A percentile compares a stretch with the other conserved stretches of the same genome.
Evolutionary conservation across 1,140 invertebrate species (phyloP).

Genomic region (Sipha flava): DNA sequence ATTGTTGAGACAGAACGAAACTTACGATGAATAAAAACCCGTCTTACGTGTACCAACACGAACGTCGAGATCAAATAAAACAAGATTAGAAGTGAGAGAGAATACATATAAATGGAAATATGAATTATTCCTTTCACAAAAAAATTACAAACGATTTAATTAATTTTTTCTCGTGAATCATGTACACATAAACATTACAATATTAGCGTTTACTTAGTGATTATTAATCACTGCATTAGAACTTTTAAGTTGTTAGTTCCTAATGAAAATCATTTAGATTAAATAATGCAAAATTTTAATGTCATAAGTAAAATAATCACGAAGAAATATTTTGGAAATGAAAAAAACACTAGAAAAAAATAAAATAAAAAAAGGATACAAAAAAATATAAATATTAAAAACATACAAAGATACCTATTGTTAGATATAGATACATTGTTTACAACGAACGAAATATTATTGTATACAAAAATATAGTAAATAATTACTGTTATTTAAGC

Average conservation of each 20-base stretch:
- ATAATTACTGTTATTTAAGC: no score
- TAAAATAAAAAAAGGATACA: no score
- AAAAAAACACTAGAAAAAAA: no score
- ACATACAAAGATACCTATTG: no score
- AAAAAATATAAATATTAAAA: no score
- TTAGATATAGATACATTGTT: no score
- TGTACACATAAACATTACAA: neutral
- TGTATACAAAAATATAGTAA: no score
- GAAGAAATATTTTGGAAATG: no score
- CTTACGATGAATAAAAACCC: neutral
- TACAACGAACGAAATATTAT: no score
- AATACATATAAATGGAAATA: neutral
- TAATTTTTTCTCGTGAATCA: neutral
- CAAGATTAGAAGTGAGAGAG: neutral
- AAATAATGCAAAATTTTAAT: no score
- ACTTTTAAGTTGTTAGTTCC: neutral
- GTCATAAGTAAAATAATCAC: no score
- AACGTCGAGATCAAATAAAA: neutral
- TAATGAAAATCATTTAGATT: no score
- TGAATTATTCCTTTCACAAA: neutral
- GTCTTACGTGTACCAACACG: neutral
- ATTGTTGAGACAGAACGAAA: neutral
- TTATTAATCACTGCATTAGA: neutral
- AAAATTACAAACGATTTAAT: neutral
- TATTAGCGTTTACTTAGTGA: neutral